Evolutionary conservation across 2,888 invertebrate species (phyloP).

Genomic region (Limnephilus marmoratus): DNA sequence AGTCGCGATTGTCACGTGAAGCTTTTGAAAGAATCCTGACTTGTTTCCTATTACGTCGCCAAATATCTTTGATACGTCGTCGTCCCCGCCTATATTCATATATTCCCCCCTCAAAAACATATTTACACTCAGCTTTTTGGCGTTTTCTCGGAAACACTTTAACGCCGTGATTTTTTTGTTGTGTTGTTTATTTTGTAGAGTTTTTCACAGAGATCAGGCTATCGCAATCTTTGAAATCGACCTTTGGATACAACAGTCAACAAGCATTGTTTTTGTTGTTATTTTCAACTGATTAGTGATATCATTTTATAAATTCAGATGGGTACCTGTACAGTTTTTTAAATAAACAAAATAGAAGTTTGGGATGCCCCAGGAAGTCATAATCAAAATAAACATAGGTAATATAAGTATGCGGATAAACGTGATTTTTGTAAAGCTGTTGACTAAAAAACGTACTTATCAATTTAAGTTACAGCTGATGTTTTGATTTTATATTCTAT

Average conservation of each 20-base stretch:
- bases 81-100: conserved; percentile 22
- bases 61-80: conserved; percentile 15
- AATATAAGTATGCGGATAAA: neutral
- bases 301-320: neutral
- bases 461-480: too few species aligned
- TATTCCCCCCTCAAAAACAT: neutral
- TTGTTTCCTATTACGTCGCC: conserved; percentile 44
- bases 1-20: conserved; percentile 38
- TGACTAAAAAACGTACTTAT: too few species aligned
- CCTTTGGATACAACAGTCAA: neutral
- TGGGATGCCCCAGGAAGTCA: neutral
- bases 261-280: neutral
- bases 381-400: neutral
- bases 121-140: conserved; percentile 1
- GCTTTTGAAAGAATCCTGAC: neutral
- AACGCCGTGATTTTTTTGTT: neutral
- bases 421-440: neutral
- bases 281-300: neutral
- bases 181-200: conserved; percentile 8
- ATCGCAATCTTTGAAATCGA: neutral
- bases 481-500: neutral
- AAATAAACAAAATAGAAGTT: neutral
- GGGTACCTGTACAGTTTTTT: neutral
- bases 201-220: neutral
- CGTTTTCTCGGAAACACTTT: conserved; percentile 17